Evolutionary conservation across 2,113 vertebrate genomes (phyloP), one percentile per base, ranked within the genome.

Genomic region (Haemorhous mexicanus): DNA sequence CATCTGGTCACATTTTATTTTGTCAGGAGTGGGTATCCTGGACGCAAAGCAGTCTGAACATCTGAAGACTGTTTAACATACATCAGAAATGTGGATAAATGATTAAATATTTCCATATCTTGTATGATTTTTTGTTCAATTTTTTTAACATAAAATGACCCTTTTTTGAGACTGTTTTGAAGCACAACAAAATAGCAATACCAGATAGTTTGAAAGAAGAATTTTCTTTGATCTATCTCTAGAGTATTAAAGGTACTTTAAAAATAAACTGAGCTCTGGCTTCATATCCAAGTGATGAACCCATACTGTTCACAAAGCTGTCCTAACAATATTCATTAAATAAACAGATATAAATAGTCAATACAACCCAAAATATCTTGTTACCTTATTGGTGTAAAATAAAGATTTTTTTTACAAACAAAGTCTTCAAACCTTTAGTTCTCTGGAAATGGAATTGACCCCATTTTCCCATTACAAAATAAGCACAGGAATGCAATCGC

Each of bases 1-100:
- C 87, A 96, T 90, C 93, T 96, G 96, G 94, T 85, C 83, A 66
- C 37, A 76, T 86, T 94, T 94, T 87, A 68, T 94, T 95, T 90
- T 93, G 86, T 91, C 93, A 94, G 46, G 78, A 92, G 23, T 86
- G 80, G 50, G 49, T 86, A 50, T 90, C 69, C 53, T 43, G 20
- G 64, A 97, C 84, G 73, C 43, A 78, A 63, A 10, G 46, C 39
- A 72, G 30, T 79, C 79, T 95, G 73, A 76, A 76, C 87, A 96
- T 76, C 41, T 66, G 55, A 95, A 73, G 55, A 75, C 74, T 93
- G 12, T 67, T 96, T 91, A 96, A 90, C 30, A 58, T 62, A 43
- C 55, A 56, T 53, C 77, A 82, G 37, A 58, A 92, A 50, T 46
- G 32, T 62, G 19, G n/a, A 87, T 87, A 72, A 74, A 33, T 33